phyloP scores from a whole-genome alignment of 2,888 invertebrate genomes.

The Hypsopygia costalis region DNA sequence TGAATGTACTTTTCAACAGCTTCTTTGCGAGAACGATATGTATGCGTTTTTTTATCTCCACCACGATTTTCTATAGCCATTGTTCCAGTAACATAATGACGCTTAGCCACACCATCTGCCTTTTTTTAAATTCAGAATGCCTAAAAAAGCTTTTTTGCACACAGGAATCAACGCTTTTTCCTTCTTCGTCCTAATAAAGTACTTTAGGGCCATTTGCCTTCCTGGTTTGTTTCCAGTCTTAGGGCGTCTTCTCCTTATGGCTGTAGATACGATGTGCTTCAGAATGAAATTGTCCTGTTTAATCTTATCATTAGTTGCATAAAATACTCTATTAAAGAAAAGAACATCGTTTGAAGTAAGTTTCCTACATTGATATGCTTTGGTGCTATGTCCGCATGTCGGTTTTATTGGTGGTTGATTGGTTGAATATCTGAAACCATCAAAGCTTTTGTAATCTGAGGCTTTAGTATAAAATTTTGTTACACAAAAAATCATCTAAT shows the following conservation, averaged over 20 bases:
- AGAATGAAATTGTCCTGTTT: slow-evolving; percentile 1
- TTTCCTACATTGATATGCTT: too few relatives aligned
- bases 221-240: background rate
- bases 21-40: slow-evolving; percentile 3
- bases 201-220: background rate
- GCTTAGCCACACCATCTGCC: background rate
- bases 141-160: too few relatives aligned
- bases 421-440: too few relatives aligned
- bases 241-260: background rate
- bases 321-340: background rate
- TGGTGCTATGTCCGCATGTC: too few relatives aligned
- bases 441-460: too few relatives aligned
- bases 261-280: background rate
- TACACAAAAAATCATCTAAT: too few relatives aligned
- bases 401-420: too few relatives aligned
- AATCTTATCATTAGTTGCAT: background rate
- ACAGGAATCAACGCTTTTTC: too few relatives aligned
- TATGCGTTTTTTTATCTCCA: slow-evolving; percentile 8
- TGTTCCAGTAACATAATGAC: slow-evolving; percentile 7
- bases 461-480: too few relatives aligned
- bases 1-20: slow-evolving; percentile 13
- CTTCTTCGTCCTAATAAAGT: too few relatives aligned
- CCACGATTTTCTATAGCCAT: slow-evolving; percentile 10
- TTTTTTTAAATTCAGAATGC: background rate
- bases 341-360: too few relatives aligned